Evolutionary conservation across 2,113 vertebrate genomes (phyloP).

Genomic region (Dipodomys merriami): DNA sequence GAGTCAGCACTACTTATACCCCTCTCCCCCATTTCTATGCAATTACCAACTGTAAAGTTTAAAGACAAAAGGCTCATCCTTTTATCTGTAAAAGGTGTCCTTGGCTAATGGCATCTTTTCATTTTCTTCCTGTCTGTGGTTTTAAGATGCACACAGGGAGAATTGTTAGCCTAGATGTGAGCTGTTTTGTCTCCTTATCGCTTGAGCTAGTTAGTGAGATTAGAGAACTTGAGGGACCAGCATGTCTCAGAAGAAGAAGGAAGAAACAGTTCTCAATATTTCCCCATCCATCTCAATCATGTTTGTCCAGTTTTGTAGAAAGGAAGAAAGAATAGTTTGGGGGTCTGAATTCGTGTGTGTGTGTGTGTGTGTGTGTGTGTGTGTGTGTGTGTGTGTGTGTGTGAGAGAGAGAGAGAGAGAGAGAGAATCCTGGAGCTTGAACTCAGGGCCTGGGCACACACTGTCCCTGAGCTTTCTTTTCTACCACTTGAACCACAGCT

Average conservation of each 20-base stretch:
- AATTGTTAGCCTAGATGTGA: background rate
- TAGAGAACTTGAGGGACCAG: background rate
- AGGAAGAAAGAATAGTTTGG: background rate
- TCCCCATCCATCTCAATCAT: background rate
- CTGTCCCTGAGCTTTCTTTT: no score
- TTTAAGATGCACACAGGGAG: background rate
- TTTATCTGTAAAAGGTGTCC: background rate
- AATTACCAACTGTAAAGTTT: background rate
- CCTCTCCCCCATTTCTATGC: background rate
- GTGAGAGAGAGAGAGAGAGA: no score
- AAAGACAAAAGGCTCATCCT: background rate
- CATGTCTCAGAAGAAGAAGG: slow-evolving; percentile 6
- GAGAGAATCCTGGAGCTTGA: no score
- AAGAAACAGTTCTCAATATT: background rate
- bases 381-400: no score
- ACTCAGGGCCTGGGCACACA: no score
- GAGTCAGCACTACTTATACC: background rate
- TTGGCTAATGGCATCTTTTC: background rate
- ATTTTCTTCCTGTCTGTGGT: background rate
- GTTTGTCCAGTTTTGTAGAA: background rate
- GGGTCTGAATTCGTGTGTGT: no score
- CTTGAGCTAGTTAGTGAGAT: background rate
- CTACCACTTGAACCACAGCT: no score
- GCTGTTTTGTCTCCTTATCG: background rate
- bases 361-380: no score